Percentiles rank a stretch among this genome's conserved stretches.
phyloP scores from a whole-genome alignment of 2,113 vertebrate species.

The Zapornia atra region DNA sequence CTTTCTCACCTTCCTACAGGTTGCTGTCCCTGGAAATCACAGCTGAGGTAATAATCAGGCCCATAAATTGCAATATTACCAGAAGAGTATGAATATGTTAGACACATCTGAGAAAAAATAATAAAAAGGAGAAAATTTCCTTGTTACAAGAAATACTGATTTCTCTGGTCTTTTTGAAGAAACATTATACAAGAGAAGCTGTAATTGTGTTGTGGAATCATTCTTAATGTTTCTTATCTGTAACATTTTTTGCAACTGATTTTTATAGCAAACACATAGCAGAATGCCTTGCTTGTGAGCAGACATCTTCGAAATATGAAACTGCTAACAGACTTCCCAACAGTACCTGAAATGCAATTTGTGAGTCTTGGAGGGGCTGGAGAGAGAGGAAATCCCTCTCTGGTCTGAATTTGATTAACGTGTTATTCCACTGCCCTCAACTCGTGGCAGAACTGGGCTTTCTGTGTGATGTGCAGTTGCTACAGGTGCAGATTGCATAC shows the following conservation, averaged over 20 bases:
- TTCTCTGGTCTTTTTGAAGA: background rate
- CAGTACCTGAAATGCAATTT: conserved; percentile 25
- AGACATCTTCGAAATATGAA: background rate
- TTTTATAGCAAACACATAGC: background rate
- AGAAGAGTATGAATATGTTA: background rate
- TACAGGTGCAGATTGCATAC: background rate
- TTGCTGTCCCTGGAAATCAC: background rate
- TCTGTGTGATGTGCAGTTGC: rapidly evolving
- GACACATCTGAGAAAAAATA: background rate
- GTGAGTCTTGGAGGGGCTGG: background rate
- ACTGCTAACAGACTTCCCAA: background rate
- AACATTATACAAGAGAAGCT: background rate
- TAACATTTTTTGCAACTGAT: conserved; percentile 6
- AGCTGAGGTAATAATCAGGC: background rate
- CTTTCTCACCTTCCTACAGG: background rate
- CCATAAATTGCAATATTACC: background rate
- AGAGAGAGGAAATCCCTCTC: background rate
- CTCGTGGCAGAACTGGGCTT: background rate
- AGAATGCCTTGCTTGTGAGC: background rate
- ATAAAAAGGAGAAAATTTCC: background rate
- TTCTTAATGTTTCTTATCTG: conserved; percentile 5
- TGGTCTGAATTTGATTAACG: background rate
- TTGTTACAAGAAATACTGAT: background rate
- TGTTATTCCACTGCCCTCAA: background rate
- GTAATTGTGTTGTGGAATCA: background rate